Evolutionary conservation across 2,888 invertebrate genomes (phyloP).

Genomic region (Hoplodrina blanda): DNA sequence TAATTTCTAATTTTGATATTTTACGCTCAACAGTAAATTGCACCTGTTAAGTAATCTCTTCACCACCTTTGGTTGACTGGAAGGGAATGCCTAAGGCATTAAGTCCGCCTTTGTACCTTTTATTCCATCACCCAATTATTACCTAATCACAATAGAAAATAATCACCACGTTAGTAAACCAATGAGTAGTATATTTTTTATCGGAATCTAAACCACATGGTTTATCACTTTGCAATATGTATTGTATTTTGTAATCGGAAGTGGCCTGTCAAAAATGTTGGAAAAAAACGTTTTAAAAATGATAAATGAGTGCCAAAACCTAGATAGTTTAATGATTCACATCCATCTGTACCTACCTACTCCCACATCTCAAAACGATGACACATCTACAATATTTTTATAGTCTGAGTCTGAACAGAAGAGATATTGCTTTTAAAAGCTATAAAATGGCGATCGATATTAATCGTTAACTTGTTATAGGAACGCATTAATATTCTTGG

Average conservation of each 20-base stretch:
- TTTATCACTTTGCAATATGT: conserved; percentile 4
- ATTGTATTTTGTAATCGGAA: conserved; percentile 18
- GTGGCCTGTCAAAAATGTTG: conserved; percentile 10
- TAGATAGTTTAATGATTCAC: conserved; percentile 25
- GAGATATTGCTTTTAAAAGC: conserved; percentile 45
- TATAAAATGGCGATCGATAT: conserved; percentile 50
- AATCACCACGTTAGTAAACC: too few species aligned
- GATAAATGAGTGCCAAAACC: conserved; percentile 19
- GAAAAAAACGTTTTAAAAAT: conserved; percentile 6
- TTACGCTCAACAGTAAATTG: too few species aligned
- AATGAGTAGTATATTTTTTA: not conserved
- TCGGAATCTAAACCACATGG: not conserved
- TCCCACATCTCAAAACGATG: not conserved
- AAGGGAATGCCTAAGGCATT: too few species aligned
- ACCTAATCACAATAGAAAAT: too few species aligned
- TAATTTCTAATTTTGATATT: too few species aligned
- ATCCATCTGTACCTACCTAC: not conserved
- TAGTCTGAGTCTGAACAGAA: conserved; percentile 18
- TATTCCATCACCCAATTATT: too few species aligned
- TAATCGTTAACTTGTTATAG: conserved; percentile 51
- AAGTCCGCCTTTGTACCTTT: too few species aligned
- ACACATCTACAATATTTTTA: conserved; percentile 35
- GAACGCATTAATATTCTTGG: conserved; percentile 36
- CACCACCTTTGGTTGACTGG: too few species aligned
- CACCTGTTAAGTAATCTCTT: too few species aligned